phyloP scores from a whole-genome alignment of 2,888 invertebrate species.

The Leistus spinibarbis region DNA sequence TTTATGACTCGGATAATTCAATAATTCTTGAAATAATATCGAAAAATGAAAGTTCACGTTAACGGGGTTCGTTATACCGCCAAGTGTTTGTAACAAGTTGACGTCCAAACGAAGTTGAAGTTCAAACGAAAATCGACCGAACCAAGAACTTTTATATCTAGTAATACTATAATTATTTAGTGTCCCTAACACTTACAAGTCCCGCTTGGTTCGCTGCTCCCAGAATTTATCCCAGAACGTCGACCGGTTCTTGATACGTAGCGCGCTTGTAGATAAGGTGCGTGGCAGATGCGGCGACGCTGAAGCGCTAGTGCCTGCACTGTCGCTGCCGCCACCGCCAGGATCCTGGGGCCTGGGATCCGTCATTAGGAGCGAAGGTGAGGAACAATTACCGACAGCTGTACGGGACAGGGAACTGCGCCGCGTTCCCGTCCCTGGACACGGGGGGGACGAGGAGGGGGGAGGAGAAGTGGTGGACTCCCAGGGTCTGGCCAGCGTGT shows the following conservation, averaged over 20 bases:
- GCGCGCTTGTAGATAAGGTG: constrained; percentile 58
- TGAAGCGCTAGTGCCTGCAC: constrained; percentile 55
- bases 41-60: too few relatives aligned
- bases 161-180: too few relatives aligned
- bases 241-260: constrained; percentile 77
- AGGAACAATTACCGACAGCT: constrained; percentile 59
- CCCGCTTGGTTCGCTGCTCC: constrained; percentile 70
- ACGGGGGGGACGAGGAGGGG: constrained; percentile 49
- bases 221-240: constrained; percentile 88
- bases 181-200: constrained; percentile 78
- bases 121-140: too few relatives aligned
- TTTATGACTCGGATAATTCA: too few relatives aligned
- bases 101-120: too few relatives aligned
- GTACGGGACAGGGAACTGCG: constrained; percentile 54
- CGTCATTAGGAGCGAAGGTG: constrained; percentile 64
- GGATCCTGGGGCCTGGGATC: constrained; percentile 54
- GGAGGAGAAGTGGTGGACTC: constrained; percentile 41
- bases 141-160: too few relatives aligned
- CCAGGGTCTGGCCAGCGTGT: constrained; percentile 30
- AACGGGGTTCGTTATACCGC: too few relatives aligned
- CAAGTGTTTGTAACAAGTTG: too few relatives aligned
- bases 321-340: constrained; percentile 52
- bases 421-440: constrained; percentile 46
- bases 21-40: too few relatives aligned
- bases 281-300: constrained; percentile 56